Conservation (phyloP, 2,888 invertebrate species). For the Rhingia campestris region DNA sequence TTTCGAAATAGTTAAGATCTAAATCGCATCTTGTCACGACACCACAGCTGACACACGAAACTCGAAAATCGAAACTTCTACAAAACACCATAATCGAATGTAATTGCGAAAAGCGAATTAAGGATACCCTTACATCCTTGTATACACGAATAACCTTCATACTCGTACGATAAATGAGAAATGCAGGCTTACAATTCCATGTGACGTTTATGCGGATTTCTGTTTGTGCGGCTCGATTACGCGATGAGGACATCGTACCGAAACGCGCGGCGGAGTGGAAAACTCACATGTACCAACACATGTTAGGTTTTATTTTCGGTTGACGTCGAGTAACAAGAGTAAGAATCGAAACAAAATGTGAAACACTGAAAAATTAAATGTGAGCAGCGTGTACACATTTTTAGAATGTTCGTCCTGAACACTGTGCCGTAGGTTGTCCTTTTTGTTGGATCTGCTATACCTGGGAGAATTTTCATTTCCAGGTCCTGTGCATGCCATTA, state of each 20-base stretch:
- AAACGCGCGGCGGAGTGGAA: conserved; percentile 5
- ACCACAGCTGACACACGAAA: conserved; percentile 44
- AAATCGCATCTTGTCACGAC: conserved; percentile 62
- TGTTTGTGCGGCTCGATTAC: conserved; percentile 45
- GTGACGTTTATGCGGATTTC: conserved; percentile 44
- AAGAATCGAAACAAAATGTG: conserved; percentile 53
- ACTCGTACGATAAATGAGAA: conserved; percentile 16
- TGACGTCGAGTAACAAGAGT: conserved; percentile 45
- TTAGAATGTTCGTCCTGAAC: conserved; percentile 54
- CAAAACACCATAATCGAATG: conserved; percentile 36
- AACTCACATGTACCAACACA: conserved; percentile 40
- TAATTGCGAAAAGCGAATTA: conserved; percentile 18
- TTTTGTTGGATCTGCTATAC: conserved; percentile 31
- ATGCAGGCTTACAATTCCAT: conserved; percentile 53
- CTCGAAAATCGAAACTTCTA: conserved; percentile 45
- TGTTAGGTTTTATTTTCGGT: conserved; percentile 58
- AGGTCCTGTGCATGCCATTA: conserved; percentile 66
- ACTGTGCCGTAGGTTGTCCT: conserved; percentile 16
- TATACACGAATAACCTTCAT: too few relatives aligned
- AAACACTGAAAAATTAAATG: conserved; percentile 66
- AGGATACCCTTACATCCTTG: background rate
- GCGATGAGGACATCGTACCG: conserved; percentile 14
- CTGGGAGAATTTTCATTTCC: conserved; percentile 62
- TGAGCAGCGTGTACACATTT: conserved; percentile 59
- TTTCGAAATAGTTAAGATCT: conserved; percentile 42